Evolutionary conservation across 2,888 invertebrate species (phyloP).

Genomic region (Andrena bucephala): DNA sequence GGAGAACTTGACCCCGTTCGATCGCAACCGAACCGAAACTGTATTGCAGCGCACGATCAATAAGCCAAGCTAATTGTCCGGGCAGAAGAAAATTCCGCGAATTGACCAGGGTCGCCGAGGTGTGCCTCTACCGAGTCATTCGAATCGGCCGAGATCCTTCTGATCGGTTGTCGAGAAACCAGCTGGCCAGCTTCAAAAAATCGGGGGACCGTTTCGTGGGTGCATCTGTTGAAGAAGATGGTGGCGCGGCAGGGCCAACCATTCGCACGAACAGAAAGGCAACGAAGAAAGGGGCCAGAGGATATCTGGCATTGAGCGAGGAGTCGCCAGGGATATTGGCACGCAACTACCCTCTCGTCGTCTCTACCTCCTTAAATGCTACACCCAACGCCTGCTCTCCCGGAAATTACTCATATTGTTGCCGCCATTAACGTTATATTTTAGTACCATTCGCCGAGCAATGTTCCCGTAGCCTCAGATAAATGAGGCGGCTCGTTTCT

Average conservation of each 20-base stretch:
- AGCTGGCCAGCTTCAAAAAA: not conserved
- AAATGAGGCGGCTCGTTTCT: constrained; percentile 15
- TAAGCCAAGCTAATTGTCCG: constrained; percentile 53
- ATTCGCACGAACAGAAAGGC: constrained; percentile 23
- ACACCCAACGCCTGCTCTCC: constrained; percentile 28
- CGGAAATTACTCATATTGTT: constrained; percentile 41
- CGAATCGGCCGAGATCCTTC: constrained; percentile 6
- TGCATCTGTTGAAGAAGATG: constrained; percentile 32
- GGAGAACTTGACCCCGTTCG: constrained; percentile 66
- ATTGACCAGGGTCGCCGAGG: not conserved
- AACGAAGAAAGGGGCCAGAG: constrained; percentile 23
- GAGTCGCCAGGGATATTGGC: constrained; percentile 57
- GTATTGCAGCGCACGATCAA: constrained; percentile 52
- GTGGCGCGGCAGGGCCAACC: constrained; percentile 11
- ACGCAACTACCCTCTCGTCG: constrained; percentile 38
- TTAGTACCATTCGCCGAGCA: not conserved
- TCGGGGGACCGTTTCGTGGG: not conserved
- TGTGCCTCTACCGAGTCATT: not conserved
- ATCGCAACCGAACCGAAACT: constrained; percentile 55
- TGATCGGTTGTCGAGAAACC: not conserved
- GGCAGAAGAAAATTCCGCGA: constrained; percentile 31
- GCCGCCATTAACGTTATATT: constrained; percentile 23
- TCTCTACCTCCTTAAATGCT: constrained; percentile 44
- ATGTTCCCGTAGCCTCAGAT: not conserved
- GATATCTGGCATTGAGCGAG: constrained; percentile 54